Conservation (phyloP, 2,113 vertebrate species). For the Ramphastos sulfuratus region DNA sequence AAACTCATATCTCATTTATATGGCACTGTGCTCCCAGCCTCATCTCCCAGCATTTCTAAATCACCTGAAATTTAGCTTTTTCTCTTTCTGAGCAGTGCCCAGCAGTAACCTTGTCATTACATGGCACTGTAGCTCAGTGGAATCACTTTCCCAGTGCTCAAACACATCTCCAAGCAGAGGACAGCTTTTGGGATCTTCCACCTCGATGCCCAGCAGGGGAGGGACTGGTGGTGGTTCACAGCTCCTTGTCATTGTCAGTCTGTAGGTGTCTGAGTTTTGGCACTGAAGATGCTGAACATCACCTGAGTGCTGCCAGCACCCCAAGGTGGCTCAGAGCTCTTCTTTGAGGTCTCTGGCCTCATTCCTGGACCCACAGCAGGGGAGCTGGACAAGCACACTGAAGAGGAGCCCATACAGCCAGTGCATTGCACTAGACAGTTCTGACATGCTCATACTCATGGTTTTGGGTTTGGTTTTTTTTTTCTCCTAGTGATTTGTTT, state of each 20-base stretch:
- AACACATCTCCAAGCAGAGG: neutral
- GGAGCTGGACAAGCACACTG: no score
- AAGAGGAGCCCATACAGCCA: neutral
- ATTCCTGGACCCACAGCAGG: neutral
- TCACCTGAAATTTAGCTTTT: neutral
- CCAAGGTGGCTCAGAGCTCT: no score
- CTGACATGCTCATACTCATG: neutral
- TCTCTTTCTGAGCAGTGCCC: neutral
- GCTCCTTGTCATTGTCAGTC: accelerated
- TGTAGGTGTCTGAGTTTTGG: neutral
- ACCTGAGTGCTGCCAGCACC: neutral
- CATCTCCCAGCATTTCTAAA: neutral
- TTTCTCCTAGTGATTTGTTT: neutral
- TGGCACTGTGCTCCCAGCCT: neutral
- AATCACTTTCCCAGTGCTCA: neutral
- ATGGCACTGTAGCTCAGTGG: neutral
- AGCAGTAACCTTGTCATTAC: accelerated
- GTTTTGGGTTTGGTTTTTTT: neutral
- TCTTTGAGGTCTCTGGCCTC: neutral
- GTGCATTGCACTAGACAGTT: neutral
- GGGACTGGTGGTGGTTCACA: neutral
- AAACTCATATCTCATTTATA: neutral
- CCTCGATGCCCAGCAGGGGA: accelerated
- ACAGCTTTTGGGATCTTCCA: neutral
- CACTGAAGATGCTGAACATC: neutral